Evolutionary conservation across 2,888 invertebrate genomes (phyloP), one percentile per base, ranked within the genome.

Genomic region (Tetropium fuscum): DNA sequence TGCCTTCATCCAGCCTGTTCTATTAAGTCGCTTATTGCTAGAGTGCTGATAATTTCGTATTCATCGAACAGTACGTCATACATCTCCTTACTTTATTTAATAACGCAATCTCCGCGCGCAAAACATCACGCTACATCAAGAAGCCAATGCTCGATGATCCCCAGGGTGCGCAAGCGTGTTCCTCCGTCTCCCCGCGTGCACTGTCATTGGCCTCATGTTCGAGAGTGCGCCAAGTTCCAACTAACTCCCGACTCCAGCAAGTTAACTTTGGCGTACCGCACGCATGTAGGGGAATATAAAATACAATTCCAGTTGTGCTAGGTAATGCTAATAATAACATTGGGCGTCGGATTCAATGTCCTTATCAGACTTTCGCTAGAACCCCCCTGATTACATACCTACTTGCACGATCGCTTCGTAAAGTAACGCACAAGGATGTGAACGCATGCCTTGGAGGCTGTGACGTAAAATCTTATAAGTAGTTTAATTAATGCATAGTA

Each of bases 111-210:
- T 38, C 32, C 34, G 36, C 48, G 38, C 48, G 36, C 36, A 13
- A 36, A 25, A 51, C 19, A 27, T 51, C 34, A 27, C 38, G 51
- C 25, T 18, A 51, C 58, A 64, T 58, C 58, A 66, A 66, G 68
- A 71, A 72, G 67, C 71, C 73, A 73, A 73, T 73, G 68, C 70
- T 63, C 69, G 63, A 20, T 53, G 60, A 60, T 67, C 64, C 63
- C 58, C 41, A 58, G 66, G 66, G 64, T 60, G 69, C 71, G 66
- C 69, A 69, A 47, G 63, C 69, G 65, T 58, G 53, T 36, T 38
- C 59, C 45, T 19, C 19, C 57, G 30, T 40, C 53, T 55, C 64
- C 60, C 63, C 54, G 60, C 63, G 62, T 49, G 53, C 48, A 32
- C 53, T 56, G 57, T 63, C 65, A 62, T 62, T 62, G 63, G 68